Evolutionary conservation across 2,113 vertebrate species (phyloP), one percentile per base, ranked within the genome.

Genomic region (Phocoena sinus): DNA sequence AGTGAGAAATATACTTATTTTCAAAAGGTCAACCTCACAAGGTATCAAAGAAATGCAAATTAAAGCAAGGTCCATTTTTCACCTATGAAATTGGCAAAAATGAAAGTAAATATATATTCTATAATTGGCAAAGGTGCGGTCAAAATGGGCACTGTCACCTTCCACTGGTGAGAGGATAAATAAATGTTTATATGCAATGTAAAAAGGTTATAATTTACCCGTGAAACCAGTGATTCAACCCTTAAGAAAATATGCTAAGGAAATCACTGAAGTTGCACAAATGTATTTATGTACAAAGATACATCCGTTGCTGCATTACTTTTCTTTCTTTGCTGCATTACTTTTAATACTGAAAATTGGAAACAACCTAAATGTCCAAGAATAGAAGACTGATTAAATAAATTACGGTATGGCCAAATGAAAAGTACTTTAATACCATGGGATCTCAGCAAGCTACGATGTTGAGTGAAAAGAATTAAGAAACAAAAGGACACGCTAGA

Each of bases 11-110:
- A 56, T 7, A 92, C 94, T 92, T 90, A 88, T 87, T 97, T 96
- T 94, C 84, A 83, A 97, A 98, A 98, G 96, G 96, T 97, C 95
- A 97, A 13, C 71, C 80, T 97, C 80, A 87, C 60, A 92, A 14
- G 18, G 82, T 97, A 96, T 94, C 63, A 95, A 86, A 81, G 47
- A 96, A 96, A 97, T 88, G 70, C 74, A 96, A 95, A 97, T 96
- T 44, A 80, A 92, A 95, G 74, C 70, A 86, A 81, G 83, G 33
- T 90, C 41, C 71, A 67, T 26, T 80, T 96, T 87, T 74, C 38
- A 77, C 84, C 70, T 88, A 17, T 63, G 6, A 80, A 62, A 85
- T 1, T 90, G 95, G 71, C 82, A 44, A 86, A 95, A 92, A 63
- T 41, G 38, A 76, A 97, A 88, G 38, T 62, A 62, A 90, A 77